Base-by-base conservation (phyloP, 2,797 vertebrate genomes). In the Syndactyla subalaris region DNA sequence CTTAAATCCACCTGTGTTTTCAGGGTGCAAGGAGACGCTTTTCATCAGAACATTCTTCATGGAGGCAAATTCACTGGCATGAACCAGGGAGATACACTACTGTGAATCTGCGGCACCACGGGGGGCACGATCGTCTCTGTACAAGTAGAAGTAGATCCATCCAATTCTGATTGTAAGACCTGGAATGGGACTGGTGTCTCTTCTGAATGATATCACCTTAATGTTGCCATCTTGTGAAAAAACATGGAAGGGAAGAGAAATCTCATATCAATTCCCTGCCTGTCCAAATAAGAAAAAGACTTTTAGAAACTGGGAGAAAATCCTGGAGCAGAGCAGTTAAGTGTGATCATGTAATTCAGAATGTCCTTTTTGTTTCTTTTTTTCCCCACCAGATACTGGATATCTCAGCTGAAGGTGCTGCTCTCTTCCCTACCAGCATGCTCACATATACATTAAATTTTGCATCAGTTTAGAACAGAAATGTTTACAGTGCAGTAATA, bases 281-380 rank as follows among this genome's bases (percentile, higher is more conserved):
- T 15, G 48, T 62, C 12, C 27, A 66, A 88, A 48, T 7, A 58
- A 39, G 26, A 29, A 45, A 57, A 66, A 48, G 9, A 6, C 2
- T 45, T 89, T 34, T 49, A 38, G 18, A 15, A 91, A 5, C 13
- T 38, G 12, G 6, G 29, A 85, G 32, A 75, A 89, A 75, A 62
- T 43, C 9, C 16, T 62, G 38, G 21, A 65, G 8, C 6, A 0
- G 6, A 79, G 22, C 5, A 73, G 19, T 32, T 88, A 29, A 41
- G 10, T 24, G 20, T 7, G 3, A 26, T 26, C 0, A 0, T 72
- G 27, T 8, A 5, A 51, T 45, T 80, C 39, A 65, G 20, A 78
- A 68, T 70, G 24, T 54, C 9, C 9, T 30, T 66, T 52, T 82
- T 15, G 7, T 4, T 46, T 32, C 12, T 10, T 57, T 45, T 54